phyloP scores from a whole-genome alignment of 2,888 invertebrate species.

The Odontothrips loti region DNA sequence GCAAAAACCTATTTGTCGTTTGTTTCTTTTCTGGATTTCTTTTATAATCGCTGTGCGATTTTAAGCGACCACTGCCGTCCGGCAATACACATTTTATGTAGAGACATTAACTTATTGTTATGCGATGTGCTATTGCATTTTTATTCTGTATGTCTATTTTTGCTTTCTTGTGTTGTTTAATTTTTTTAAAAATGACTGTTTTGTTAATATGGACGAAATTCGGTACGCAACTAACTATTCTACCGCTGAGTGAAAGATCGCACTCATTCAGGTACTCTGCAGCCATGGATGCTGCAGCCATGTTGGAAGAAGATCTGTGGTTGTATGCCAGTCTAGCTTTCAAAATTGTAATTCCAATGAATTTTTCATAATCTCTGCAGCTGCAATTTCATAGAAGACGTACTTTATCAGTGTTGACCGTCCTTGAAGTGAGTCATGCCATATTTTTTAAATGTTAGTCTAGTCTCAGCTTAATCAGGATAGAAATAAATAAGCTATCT shows the following conservation, averaged over 20 bases:
- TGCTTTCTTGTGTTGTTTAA: background rate
- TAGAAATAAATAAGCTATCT: background rate
- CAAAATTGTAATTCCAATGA: background rate
- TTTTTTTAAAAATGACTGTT: background rate
- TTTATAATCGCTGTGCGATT: background rate
- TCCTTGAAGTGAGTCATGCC: background rate
- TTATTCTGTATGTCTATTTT: background rate
- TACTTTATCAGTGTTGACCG: background rate
- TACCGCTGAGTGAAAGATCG: too few relatives aligned
- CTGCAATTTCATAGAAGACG: background rate
- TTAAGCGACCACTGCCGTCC: background rate
- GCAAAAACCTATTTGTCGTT: background rate
- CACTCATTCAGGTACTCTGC: too few relatives aligned
- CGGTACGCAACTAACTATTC: too few relatives aligned
- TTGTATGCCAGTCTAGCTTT: background rate
- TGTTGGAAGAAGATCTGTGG: too few relatives aligned
- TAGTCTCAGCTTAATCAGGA: conserved; percentile 10
- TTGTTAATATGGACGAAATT: background rate
- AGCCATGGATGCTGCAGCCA: too few relatives aligned
- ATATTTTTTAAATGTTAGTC: background rate
- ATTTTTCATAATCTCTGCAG: background rate
- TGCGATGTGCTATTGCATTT: background rate
- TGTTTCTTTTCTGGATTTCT: background rate
- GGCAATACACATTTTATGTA: background rate
- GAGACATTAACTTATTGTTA: background rate